Evolutionary conservation across 2,113 vertebrate genomes (phyloP), one percentile per base, ranked within the genome.

Genomic region (Mionectes macconnelli): DNA sequence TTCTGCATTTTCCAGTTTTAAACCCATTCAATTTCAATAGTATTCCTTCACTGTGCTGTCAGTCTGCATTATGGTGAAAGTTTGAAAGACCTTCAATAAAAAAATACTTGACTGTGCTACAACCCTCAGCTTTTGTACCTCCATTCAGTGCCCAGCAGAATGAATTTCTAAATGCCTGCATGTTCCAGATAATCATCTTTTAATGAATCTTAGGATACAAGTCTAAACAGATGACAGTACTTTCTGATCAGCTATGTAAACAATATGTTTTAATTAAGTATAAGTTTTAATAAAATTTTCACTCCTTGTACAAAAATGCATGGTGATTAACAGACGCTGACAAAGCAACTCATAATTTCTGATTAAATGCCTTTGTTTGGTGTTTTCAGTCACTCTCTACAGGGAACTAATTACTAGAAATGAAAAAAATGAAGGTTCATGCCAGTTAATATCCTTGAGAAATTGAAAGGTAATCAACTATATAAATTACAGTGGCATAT

Each of bases 331-430:
- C 87, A 89, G 89, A 83, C 0, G 59, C 67, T 90, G 89, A 95
- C 82, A 94, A 95, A 80, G 55, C 76, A 95, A 66, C 76, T 90
- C 92, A 94, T 95, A 92, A 92, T 92, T 95, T 94, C 93, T 96
- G 94, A 96, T 94, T 95, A 94, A 97, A 92, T 94, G 84, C 42
- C 94, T 93, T 95, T 97, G 90, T 96, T 96, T 91, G 77, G 92
- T 89, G 84, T 96, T 96, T 96, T 95, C 94, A 96, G 77, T 87
- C 92, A 84, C 67, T 96, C 85, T 94, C 88, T 81, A 92, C 83
- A 81, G 94, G 90, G 90, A 95, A 96, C 96, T 96, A 96, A 96
- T 96, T 96, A 89, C 72, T 96, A 85, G 23, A 93, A 96, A 94
- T 74, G 47, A 80, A 96, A 96, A 90, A 94, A 94, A 89, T 7